phyloP scores from a whole-genome alignment of 2,888 invertebrate species.

The Erebia aethiops region DNA sequence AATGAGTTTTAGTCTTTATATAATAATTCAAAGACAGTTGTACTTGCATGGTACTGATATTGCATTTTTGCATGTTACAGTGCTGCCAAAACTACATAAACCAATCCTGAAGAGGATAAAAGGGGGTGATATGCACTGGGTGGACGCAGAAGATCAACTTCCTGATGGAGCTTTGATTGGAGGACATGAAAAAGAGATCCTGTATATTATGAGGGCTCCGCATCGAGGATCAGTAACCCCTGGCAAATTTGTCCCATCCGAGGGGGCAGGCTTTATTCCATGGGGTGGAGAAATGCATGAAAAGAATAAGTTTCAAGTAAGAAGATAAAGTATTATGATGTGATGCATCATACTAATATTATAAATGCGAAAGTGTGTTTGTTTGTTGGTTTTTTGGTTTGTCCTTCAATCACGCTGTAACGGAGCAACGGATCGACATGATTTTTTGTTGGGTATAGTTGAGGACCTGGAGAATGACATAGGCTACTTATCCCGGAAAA shows the following conservation, averaged over 20 bases:
- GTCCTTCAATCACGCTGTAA: too few species aligned
- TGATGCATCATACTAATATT: too few species aligned
- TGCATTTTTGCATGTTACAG: conserved; percentile 36
- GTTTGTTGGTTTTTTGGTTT: too few species aligned
- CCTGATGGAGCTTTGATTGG: conserved; percentile 41
- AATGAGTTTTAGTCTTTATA: too few species aligned
- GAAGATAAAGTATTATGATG: conserved; percentile 8
- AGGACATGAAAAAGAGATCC: conserved; percentile 39
- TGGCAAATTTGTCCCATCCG: conserved; percentile 89
- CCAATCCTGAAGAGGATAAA: conserved; percentile 48
- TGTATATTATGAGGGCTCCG: conserved; percentile 86
- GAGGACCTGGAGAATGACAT: too few species aligned
- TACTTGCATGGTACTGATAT: too few species aligned
- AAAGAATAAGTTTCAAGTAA: conserved; percentile 87
- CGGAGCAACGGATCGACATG: too few species aligned
- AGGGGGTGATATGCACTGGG: conserved; percentile 84
- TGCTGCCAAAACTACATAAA: conserved; percentile 44
- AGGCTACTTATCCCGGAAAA: too few species aligned
- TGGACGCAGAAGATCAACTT: conserved; percentile 47
- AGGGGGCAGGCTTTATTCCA: conserved; percentile 86
- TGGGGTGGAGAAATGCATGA: conserved; percentile 89
- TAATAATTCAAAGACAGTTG: too few species aligned
- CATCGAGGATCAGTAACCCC: conserved; percentile 90
- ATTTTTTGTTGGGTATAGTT: too few species aligned
- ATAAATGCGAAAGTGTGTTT: too few species aligned